Evolutionary conservation across 2,888 invertebrate genomes (phyloP).

Genomic region (Drosophila niveifrons): DNA sequence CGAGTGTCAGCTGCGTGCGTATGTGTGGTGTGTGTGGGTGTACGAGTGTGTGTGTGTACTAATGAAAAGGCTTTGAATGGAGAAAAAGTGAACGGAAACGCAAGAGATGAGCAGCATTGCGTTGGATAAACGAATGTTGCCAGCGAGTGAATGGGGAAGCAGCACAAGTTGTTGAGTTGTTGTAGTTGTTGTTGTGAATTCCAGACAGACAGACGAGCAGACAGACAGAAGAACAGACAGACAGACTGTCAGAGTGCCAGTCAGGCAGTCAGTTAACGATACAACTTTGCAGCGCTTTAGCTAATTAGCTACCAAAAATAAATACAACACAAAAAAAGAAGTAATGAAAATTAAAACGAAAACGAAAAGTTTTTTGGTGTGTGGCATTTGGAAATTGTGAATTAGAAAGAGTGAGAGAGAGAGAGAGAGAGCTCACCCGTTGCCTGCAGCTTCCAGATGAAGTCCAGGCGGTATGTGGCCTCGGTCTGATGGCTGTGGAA

Average conservation of each 20-base stretch:
- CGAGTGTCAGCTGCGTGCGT: slow-evolving; percentile 6
- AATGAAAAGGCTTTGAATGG: slow-evolving; percentile 59
- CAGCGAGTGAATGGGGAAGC: not conserved
- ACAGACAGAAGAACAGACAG: slow-evolving; percentile 14
- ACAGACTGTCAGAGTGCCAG: slow-evolving; percentile 10
- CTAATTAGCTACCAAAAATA: slow-evolving; percentile 39
- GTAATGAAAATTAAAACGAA: not conserved
- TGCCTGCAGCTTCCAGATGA: slow-evolving; percentile 98
- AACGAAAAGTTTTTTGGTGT: slow-evolving; percentile 3
- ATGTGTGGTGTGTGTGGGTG: slow-evolving; percentile 1
- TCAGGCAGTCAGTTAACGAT: slow-evolving; percentile 1
- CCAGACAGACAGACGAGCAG: slow-evolving; percentile 9
- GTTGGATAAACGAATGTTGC: slow-evolving; percentile 28
- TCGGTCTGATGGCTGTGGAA: slow-evolving; percentile 98
- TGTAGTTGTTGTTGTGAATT: slow-evolving; percentile 3
- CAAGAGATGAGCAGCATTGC: slow-evolving; percentile 49
- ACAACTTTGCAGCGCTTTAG: slow-evolving; percentile 33
- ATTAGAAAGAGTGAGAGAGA: slow-evolving; percentile 9
- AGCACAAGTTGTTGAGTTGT: slow-evolving; percentile 18
- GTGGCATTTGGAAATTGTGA: slow-evolving; percentile 25
- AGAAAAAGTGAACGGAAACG: slow-evolving; percentile 50
- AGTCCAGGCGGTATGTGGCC: slow-evolving; percentile 96
- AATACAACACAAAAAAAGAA: not conserved
- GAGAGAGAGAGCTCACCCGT: slow-evolving; percentile 87
- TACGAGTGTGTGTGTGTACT: slow-evolving; percentile 37